Percentiles rank a stretch among this genome's conserved stretches.
phyloP scores from a whole-genome alignment of 2,113 vertebrate genomes.

The Centropristis striata region DNA sequence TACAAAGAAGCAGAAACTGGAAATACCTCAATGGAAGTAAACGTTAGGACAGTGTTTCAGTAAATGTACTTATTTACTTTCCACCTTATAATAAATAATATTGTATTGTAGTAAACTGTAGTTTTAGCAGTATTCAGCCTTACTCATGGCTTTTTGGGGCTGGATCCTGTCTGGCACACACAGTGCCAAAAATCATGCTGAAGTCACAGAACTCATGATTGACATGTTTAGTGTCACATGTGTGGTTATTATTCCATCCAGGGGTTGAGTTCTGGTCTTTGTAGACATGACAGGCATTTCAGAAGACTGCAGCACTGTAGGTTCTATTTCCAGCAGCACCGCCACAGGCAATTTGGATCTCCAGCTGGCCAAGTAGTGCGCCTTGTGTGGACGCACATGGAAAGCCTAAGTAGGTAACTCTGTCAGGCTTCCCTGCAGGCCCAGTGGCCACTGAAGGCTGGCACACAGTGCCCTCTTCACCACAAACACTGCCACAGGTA shows the following conservation, averaged over 20 bases:
- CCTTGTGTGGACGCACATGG: slow-evolving; percentile 64
- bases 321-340: slow-evolving; percentile 77
- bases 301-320: slow-evolving; percentile 52
- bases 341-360: slow-evolving; percentile 80
- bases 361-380: slow-evolving; percentile 50
- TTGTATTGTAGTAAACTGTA: not conserved
- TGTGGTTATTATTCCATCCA: slow-evolving; percentile 64
- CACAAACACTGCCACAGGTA: slow-evolving; percentile 81
- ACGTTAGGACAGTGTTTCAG: not conserved
- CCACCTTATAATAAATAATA: not conserved
- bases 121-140: slow-evolving; percentile 1
- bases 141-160: slow-evolving; percentile 16
- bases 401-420: slow-evolving; percentile 76
- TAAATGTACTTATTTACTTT: not conserved
- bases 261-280: slow-evolving; percentile 63
- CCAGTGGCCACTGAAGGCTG: slow-evolving; percentile 75
- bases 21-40: not conserved
- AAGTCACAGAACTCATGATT: slow-evolving; percentile 57
- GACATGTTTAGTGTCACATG: slow-evolving; percentile 72
- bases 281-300: slow-evolving; percentile 72
- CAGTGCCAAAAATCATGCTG: slow-evolving; percentile 32
- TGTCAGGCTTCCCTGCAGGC: slow-evolving; percentile 74
- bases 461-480: slow-evolving; percentile 73
- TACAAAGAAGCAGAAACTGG: too few species aligned
- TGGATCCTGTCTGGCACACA: slow-evolving; percentile 11